Percentiles rank a stretch among this genome's conserved stretches.
These are phyloP conservation scores for Melanargia galathea DNA, from an alignment of 2,888 invertebrate genomes.

Conservation along the genomic window DNA sequence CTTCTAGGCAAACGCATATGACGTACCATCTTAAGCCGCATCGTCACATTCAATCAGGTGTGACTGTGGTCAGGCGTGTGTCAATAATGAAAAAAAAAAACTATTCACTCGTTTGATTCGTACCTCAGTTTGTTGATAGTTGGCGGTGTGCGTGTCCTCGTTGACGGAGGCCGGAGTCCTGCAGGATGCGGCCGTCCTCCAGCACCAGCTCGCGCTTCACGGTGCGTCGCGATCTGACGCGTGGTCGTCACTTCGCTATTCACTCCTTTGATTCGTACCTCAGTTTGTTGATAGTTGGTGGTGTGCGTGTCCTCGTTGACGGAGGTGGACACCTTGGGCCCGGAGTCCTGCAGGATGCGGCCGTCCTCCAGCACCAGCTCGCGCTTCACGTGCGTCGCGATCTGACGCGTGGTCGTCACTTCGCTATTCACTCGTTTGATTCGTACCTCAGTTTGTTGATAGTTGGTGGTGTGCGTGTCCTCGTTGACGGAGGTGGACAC, in stretches of 20 bases:
- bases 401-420: constrained; percentile 94
- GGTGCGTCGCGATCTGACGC: constrained; percentile 93
- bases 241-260: constrained; percentile 95
- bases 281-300: constrained; percentile 92
- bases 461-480: constrained; percentile 94
- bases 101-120: no score
- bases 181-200: constrained; percentile 95
- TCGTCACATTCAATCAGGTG: no score
- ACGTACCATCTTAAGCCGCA: no score
- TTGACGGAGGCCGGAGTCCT: constrained; percentile 95
- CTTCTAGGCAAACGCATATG: no score
- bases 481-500: constrained; percentile 95
- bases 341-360: constrained; percentile 93
- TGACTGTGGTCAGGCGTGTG: no score
- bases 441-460: constrained; percentile 87
- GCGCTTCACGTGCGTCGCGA: constrained; percentile 94
- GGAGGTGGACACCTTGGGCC: no score
- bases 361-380: constrained; percentile 95
- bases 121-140: constrained; percentile 88
- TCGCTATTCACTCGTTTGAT: no score
- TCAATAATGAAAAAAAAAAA: no score
- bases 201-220: constrained; percentile 94
- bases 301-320: constrained; percentile 95
- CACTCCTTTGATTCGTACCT: no score
- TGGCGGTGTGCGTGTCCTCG: constrained; percentile 94